Base-by-base conservation (phyloP, 1,140 invertebrate species). In the Cydia strobilella region DNA sequence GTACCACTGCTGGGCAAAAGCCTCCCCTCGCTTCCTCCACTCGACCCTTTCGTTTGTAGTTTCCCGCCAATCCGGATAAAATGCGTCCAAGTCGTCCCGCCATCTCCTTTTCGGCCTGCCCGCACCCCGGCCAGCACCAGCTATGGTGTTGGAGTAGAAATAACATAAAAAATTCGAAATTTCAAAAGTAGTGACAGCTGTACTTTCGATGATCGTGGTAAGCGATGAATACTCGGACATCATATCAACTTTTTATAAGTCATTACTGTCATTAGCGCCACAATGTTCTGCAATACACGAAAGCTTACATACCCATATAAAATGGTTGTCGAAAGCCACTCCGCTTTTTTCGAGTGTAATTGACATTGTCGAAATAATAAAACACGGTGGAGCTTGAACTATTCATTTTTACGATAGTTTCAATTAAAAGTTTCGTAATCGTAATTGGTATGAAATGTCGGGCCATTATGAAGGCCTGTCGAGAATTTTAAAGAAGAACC, bases 371-470 rank as follows among this genome's bases (percentile, higher is more conserved):
- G 27, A 39, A 69, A 18, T 12, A 31, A 39, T 69, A 20, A 69
- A 69, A 39, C 31, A 69, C 65, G 5, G 25, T 39, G 5, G n/a
- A 69, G 31, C 27, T 7, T 18, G 65, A 69, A 35, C 13, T 69
- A 35, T 35, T 69, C 27, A 69, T 69, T 69, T 69, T 69, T 69
- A 69, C 31, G 65, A 69, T 39, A 69, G 65, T 69, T 69, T 69
- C 65, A 69, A 69, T 69, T 69, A 69, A 69, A 69, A 69, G 65
- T 69, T 69, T 31, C 65, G 31, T 13, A 69, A 69, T 69, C 31
- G 9, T 69, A 69, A 69, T 69, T 69, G 65, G 65, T 39, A 69
- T 35, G 65, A 59, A 59, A 59, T 59, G 15, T 59, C 54, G 54
- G n/a, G 54, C 10, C 54, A 59, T 59, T 59, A 59, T 12, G 54